Percentiles rank a stretch among this genome's conserved stretches.
phyloP scores from a whole-genome alignment of 2,797 vertebrate species.

The Cryptoprocta ferox region DNA sequence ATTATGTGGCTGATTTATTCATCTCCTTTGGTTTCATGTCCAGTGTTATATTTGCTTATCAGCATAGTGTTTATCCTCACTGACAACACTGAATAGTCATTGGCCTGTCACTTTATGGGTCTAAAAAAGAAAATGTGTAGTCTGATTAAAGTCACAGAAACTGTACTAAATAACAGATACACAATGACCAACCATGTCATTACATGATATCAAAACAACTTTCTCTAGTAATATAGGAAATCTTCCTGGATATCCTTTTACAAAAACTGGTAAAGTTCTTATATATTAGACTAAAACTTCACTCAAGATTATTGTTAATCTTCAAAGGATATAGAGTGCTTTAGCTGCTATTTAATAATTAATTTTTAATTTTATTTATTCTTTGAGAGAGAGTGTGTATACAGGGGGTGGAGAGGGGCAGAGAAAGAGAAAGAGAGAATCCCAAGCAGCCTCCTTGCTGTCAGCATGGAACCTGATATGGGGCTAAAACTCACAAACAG shows the following conservation, averaged over 20 bases:
- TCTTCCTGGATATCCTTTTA: background rate
- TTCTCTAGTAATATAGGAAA: background rate
- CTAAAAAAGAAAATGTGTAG: background rate
- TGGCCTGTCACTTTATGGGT: background rate
- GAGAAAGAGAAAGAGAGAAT: no score
- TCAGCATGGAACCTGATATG: no score
- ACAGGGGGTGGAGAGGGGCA: no score
- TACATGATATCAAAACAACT: background rate
- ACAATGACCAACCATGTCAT: background rate
- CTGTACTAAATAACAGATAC: background rate
- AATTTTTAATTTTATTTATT: no score
- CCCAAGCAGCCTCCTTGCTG: no score
- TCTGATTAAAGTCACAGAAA: background rate
- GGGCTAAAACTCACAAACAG: no score
- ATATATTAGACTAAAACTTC: background rate
- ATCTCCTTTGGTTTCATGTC: background rate
- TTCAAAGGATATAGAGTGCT: background rate
- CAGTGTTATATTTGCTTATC: background rate
- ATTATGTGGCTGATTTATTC: background rate
- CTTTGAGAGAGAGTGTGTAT: no score
- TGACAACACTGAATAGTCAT: background rate
- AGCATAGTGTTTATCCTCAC: background rate
- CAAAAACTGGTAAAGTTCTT: background rate
- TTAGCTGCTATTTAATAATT: background rate
- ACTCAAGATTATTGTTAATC: background rate